Conservation (phyloP, 2,113 vertebrate species). For the Ptilonorhynchus violaceus region DNA sequence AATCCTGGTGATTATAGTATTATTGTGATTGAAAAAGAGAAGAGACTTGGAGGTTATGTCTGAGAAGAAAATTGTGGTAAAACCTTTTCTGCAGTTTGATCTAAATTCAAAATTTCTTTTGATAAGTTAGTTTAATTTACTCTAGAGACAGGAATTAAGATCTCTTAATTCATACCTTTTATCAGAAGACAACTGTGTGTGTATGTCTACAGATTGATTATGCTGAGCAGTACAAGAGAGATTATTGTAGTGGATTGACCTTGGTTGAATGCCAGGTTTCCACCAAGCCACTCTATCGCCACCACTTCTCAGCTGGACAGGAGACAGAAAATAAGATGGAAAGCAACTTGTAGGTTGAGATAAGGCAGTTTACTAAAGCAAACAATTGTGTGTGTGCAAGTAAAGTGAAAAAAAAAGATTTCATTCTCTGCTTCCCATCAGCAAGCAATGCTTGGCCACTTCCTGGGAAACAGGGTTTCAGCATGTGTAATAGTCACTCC, state of each 20-base stretch:
- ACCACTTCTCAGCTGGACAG: accelerated
- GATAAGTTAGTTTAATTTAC: neutral
- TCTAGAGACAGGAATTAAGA: neutral
- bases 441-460: neutral
- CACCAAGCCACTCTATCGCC: neutral
- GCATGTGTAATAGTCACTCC: accelerated
- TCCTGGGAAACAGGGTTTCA: neutral
- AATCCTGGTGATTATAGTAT: neutral
- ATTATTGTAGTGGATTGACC: neutral
- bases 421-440: neutral
- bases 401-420: neutral
- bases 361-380: neutral
- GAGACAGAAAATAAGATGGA: neutral
- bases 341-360: accelerated
- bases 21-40: neutral
- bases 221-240: neutral
- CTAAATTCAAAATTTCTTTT: neutral
- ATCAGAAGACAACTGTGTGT: neutral
- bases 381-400: neutral
- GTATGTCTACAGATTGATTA: neutral
- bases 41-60: neutral
- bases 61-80: neutral
- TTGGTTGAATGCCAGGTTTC: neutral
- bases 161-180: neutral
- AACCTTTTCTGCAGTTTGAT: neutral